Conservation (phyloP, 2,797 vertebrate species). For the Pangasius sanitwongsei region DNA sequence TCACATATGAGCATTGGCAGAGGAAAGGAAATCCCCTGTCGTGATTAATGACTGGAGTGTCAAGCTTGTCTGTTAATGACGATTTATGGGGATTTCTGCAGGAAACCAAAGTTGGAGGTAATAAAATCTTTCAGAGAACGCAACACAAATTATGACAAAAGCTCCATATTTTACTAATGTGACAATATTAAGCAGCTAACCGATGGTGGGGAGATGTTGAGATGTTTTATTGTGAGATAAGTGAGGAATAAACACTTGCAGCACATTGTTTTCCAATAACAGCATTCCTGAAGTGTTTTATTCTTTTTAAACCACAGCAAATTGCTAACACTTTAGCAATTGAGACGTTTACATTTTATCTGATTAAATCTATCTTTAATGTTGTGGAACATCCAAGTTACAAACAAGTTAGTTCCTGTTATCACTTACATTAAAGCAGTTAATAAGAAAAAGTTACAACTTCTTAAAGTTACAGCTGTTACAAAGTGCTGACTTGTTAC, state of each 20-base stretch:
- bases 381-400: neutral
- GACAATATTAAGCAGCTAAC: neutral
- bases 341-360: neutral
- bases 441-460: neutral
- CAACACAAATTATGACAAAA: constrained; percentile 16
- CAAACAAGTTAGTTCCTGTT: neutral
- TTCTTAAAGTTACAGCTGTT: neutral
- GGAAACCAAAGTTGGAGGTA: constrained; percentile 39
- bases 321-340: neutral
- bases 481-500: neutral
- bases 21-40: constrained; percentile 64
- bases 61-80: constrained; percentile 74
- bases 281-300: neutral
- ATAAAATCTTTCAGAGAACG: constrained; percentile 32
- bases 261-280: neutral
- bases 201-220: neutral
- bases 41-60: constrained; percentile 72
- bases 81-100: constrained; percentile 71
- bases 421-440: neutral
- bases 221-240: neutral
- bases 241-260: neutral
- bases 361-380: neutral
- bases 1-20: constrained; percentile 63
- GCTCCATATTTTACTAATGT: constrained; percentile 1
- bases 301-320: neutral